Evolutionary conservation across 2,888 invertebrate species (phyloP).

Genomic region (Timandra comae): DNA sequence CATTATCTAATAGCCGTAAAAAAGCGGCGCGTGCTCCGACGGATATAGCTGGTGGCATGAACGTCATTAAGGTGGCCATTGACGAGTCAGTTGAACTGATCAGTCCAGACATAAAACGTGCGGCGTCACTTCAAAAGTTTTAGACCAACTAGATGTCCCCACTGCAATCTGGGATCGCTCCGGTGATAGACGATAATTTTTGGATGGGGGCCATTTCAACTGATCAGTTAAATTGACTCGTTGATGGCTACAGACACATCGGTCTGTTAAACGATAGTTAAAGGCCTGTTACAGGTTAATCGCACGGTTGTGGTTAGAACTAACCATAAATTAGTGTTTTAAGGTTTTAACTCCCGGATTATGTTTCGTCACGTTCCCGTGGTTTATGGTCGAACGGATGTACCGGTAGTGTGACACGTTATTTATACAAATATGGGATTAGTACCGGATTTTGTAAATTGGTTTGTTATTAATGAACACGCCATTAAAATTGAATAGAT

Average conservation of each 20-base stretch:
- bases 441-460: constrained; percentile 2
- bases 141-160: too few species aligned
- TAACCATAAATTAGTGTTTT: constrained; percentile 9
- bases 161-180: too few species aligned
- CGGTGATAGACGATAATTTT: too few species aligned
- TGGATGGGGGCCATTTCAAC: too few species aligned
- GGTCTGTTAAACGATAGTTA: too few species aligned
- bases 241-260: too few species aligned
- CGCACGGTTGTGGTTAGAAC: constrained; percentile 16
- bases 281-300: constrained; percentile 21
- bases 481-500: neutral
- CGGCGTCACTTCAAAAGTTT: too few species aligned
- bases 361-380: constrained; percentile 13
- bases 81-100: too few species aligned
- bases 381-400: constrained; percentile 5
- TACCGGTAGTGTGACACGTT: constrained; percentile 4
- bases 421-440: constrained; percentile 5
- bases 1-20: constrained; percentile 54
- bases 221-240: too few species aligned
- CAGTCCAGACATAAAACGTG: too few species aligned
- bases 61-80: too few species aligned
- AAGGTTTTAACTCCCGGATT: constrained; percentile 13
- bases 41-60: too few species aligned
- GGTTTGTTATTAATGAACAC: neutral
- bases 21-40: constrained; percentile 40